Base-by-base conservation (phyloP, 2,113 vertebrate species). In the Acrocephalus arundinaceus region DNA sequence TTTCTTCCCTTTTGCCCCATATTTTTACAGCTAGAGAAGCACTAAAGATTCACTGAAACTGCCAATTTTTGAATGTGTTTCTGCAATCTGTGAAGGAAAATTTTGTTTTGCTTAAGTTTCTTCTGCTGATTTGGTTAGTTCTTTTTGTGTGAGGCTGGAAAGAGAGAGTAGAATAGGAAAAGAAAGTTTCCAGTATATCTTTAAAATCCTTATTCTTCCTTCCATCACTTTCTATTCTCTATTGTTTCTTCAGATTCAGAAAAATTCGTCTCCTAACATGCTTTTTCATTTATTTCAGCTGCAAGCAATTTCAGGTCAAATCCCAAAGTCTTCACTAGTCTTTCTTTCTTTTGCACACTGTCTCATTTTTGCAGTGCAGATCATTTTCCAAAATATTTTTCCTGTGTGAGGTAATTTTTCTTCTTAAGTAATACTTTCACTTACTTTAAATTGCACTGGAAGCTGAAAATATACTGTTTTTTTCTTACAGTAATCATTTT, bases 401-500 rank as follows among this genome's bases (percentile, higher is more conserved):
- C 35, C 17, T 63, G 3, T 43, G 24, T 78, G 45, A 75, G 21
- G 30, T 52, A 48, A 57, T 81, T 81, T 90, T 95, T 79, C 25
- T 83, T 71, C 65, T 87, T 37, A 63, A 68, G 63, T 61, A 92
- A 72, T 72, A 48, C 24, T 81, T 52, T 65, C 28, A 8, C 46
- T 86, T 48, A 49, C 17, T 77, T 78, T 43, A 73, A 76, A 27
- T 73, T 83, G 31, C 35, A 41, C 55, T 87, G 68, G 57, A 93
- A 96, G 71, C 24, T 31, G 79, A 43, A 91, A 90, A 74, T 49
- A 51, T 9, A 61, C 33, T 52, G 11, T 30, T 28, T 16, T 95
- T 95, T 93, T 48, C 86, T 96, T 91, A 72, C 23, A 59, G 61
- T 28, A 62, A 66, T 94, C 41, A 6, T 71, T 48, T 85, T 87